Percentiles rank a stretch among this genome's conserved stretches.
Conservation (phyloP, 2,113 vertebrate genomes). For the Mungos mungo region DNA sequence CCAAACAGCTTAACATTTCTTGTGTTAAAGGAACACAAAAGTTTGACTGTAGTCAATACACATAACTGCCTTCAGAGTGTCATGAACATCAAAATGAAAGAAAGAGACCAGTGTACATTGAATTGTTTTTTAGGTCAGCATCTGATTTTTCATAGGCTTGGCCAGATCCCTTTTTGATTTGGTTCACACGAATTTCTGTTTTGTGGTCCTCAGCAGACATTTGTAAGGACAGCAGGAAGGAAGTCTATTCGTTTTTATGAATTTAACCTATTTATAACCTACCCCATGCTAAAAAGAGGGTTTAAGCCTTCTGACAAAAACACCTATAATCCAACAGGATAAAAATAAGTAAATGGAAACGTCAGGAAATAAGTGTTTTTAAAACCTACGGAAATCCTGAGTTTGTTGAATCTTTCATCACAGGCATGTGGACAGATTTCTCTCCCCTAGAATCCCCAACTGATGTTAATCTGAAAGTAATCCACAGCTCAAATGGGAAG, state of each 20-base stretch:
- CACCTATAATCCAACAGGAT: background rate
- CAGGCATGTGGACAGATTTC: background rate
- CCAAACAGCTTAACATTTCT: background rate
- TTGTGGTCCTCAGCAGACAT: background rate
- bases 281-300: background rate
- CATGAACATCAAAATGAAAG: background rate
- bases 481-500: background rate
- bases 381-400: conserved; percentile 14
- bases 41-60: background rate
- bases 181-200: background rate
- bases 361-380: background rate
- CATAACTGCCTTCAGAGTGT: background rate
- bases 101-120: background rate
- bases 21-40: background rate
- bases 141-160: background rate
- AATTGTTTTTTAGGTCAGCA: background rate
- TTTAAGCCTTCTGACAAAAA: conserved; percentile 42
- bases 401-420: background rate
- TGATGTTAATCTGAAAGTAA: background rate
- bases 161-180: background rate
- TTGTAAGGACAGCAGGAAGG: background rate
- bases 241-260: conserved; percentile 11
- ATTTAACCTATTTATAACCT: conserved; percentile 51
- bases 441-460: background rate
- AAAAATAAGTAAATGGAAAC: conserved; percentile 57